Evolutionary conservation across 2,113 vertebrate genomes (phyloP), one percentile per base, ranked within the genome.

Genomic region (Festucalex cinctus): DNA sequence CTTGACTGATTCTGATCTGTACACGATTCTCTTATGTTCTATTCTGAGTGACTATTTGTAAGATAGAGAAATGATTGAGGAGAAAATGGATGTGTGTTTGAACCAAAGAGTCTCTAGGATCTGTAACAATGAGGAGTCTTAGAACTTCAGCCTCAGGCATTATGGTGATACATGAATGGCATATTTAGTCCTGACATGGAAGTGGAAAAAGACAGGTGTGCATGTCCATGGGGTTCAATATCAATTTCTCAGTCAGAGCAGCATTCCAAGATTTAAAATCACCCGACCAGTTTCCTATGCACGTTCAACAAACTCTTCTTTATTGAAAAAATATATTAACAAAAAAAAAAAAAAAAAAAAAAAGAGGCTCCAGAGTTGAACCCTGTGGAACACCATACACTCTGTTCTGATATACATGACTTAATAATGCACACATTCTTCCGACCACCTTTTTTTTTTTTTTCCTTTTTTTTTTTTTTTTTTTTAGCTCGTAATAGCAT

Each of bases 91-190:
- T 44, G 64, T 44, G 36, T 71, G 63, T 22, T 19, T 37, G 63
- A 32, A 71, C 61, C 76, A 82, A 46, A 46, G 5, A 17, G 48
- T 51, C 48, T 22, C 48, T 9, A 1, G 20, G 48, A 22, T 22
- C 48, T 10, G 48, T 1, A 46, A 19, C 17, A 19, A 46, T 74
- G 66, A 76, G 39, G 32, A 51, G 56, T 76, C 74, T 48, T 68
- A 76, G 75, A 39, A 58, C 58, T 69, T 64, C 71, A 66, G 62
- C 76, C 63, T 36, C n/a, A 41, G 76, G 85, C 60, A 36, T 20
- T 53, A 22, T 49, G 60, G 70, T 71, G 68, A 82, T 41, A 77
- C 73, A 80, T 73, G 65, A 69, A 81, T 76, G 69, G 72, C 71
- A 79, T 62, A 73, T 81, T 70, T 68, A 68, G 67, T 56, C 35